A percentile compares a stretch with the other conserved stretches of the same genome.
Conservation (phyloP, 2,888 invertebrate species). For the Hypselothyrea guttata region DNA sequence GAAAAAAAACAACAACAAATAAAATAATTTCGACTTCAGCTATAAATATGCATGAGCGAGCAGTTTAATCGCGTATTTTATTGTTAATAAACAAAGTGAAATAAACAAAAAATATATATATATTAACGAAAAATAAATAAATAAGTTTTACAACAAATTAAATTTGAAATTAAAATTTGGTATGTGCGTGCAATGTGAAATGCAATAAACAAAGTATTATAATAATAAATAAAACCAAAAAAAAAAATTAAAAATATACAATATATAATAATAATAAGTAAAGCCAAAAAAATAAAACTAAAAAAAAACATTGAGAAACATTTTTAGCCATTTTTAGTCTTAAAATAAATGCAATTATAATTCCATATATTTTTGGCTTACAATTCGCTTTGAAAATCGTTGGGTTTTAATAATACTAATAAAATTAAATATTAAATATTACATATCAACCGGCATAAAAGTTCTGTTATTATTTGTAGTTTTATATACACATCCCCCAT, state of each 20-base stretch:
- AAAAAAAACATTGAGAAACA: constrained; percentile 3
- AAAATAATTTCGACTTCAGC: constrained; percentile 20
- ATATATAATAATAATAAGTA: constrained; percentile 3
- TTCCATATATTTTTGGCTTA: constrained; percentile 10
- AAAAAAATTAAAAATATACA: constrained; percentile 5
- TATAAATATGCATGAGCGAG: constrained; percentile 67
- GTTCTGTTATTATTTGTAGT: constrained; percentile 10
- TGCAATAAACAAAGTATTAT: constrained; percentile 12
- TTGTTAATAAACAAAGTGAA: constrained; percentile 40
- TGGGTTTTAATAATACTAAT: constrained; percentile 17
- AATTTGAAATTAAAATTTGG: no score
- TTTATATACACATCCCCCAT: background rate
- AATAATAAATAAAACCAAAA: constrained; percentile 1
- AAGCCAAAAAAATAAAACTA: constrained; percentile 7
- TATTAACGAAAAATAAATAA: constrained; percentile 3
- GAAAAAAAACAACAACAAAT: constrained; percentile 14
- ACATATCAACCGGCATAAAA: constrained; percentile 9
- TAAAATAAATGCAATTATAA: constrained; percentile 12
- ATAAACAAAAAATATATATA: constrained; percentile 8
- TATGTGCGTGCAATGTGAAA: constrained; percentile 28
- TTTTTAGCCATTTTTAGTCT: constrained; percentile 9
- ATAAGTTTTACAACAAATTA: background rate
- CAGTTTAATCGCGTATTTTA: constrained; percentile 47
- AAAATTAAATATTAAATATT: constrained; percentile 2
- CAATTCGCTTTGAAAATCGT: constrained; percentile 21